Base-by-base conservation (phyloP, 2,113 vertebrate genomes). In the Nanorana parkeri region DNA sequence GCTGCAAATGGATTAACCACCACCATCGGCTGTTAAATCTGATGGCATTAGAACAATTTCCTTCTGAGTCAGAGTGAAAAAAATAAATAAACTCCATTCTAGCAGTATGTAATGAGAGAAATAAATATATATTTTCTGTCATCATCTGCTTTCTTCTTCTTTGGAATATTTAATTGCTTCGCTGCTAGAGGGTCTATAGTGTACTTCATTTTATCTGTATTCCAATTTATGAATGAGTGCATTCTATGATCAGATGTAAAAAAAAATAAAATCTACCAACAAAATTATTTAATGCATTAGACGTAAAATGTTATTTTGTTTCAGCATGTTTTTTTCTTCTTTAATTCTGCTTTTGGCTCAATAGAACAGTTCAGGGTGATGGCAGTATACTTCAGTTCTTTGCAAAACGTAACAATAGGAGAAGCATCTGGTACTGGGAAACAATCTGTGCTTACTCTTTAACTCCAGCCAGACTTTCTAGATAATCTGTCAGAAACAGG, bases 401-500 rank as follows among this genome's bases (percentile, higher is more conserved):
- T 28, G 73, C 52, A 84, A 77, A 74, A 79, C 51, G n/a, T 66
- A 81, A 82, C 76, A 85, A 81, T 36, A 32, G 71, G 80, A 68
- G 78, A 85, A 86, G 51, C 1, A 83, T 82, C 88, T 88, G 65
- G 58, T 87, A 68, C 54, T 69, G n/a, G 71, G 68, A 66, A 86
- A 17, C 83, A 78, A 84, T 1, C 0, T 79, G 32, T 85, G 77
- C 66, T 69, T 61, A 0, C 80, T 85, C 24, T 41, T 58, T 80
- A 84, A 86, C 84, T 58, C 77, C 52, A 79, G 64, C 83, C 83
- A 80, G 77, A 5, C 84, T 83, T 83, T 84, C 16, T 52, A 5
- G 80, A 61, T 87, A 85, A 88, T 82, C 69, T 86, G 84, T 54
- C 87, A 86, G 75, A 85, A 88, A 84, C 17, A 76, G 54, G 77